A percentile compares a stretch with the other conserved stretches of the same genome.
phyloP scores from a whole-genome alignment of 2,888 invertebrate species.

The Melinopterus prodromus region DNA sequence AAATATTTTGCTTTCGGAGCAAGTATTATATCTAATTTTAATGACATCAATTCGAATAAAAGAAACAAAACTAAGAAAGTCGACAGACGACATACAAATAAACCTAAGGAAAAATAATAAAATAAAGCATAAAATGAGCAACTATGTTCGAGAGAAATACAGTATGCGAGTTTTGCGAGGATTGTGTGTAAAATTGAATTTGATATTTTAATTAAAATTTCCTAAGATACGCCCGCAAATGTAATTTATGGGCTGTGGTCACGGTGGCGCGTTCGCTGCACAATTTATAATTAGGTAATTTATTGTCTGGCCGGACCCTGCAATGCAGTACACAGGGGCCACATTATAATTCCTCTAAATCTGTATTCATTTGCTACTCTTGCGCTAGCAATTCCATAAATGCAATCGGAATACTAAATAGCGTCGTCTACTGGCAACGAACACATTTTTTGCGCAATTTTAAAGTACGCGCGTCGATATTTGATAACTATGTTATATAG shows the following conservation, averaged over 20 bases:
- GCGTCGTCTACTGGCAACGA: not conserved
- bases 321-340: not conserved
- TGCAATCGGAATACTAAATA: not conserved
- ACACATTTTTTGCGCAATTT: not conserved
- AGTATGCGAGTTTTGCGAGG: not conserved
- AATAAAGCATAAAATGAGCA: not conserved
- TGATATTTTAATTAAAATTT: slow-evolving; percentile 4
- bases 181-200: not conserved
- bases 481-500: not conserved
- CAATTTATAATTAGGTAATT: slow-evolving; percentile 4
- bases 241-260: not conserved
- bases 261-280: not conserved
- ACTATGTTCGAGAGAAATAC: not conserved
- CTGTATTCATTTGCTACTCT: not conserved
- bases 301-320: not conserved
- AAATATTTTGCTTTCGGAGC: too few relatives aligned
- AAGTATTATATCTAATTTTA: too few relatives aligned
- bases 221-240: not conserved
- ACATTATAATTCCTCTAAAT: not conserved
- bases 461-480: not conserved
- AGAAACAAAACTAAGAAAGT: too few relatives aligned
- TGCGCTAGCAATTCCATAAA: not conserved
- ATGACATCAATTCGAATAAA: too few relatives aligned
- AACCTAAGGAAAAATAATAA: not conserved
- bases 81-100: too few relatives aligned